A percentile compares a stretch with the other conserved stretches of the same genome.
Evolutionary conservation across 2,888 invertebrate genomes (phyloP).

Genomic region (Agrenia bidenticulata): DNA sequence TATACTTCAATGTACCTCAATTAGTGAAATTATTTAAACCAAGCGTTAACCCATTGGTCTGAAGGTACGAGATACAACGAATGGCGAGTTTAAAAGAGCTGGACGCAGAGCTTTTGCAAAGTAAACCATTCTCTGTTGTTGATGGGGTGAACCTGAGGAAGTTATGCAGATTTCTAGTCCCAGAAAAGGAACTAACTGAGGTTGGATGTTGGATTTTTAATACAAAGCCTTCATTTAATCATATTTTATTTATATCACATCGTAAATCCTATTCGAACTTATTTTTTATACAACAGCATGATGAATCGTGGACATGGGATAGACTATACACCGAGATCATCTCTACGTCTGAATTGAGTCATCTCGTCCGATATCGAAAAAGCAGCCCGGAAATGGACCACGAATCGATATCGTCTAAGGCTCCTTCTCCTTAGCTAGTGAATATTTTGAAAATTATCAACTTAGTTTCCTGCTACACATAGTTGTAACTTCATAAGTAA

Average conservation of each 20-base stretch:
- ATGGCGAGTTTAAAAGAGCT: conserved; percentile 51
- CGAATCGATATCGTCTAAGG: neutral
- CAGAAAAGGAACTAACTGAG: conserved; percentile 49
- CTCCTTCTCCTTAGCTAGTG: no score
- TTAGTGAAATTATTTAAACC: neutral
- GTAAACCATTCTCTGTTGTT: conserved; percentile 49
- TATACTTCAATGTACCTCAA: no score
- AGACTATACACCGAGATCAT: conserved; percentile 47
- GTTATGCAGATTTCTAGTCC: conserved; percentile 46
- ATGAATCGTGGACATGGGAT: conserved; percentile 50
- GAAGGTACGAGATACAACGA: conserved; percentile 47
- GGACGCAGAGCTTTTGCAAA: conserved; percentile 50
- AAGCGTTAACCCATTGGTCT: neutral
- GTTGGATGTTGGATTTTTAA: conserved; percentile 24
- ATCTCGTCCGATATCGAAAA: conserved; percentile 26
- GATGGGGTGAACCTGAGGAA: conserved; percentile 47
- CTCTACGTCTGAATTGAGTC: conserved; percentile 37
- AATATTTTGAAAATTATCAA: no score
- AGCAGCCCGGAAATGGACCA: conserved; percentile 14
- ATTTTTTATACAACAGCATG: conserved; percentile 28
- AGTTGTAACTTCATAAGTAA: no score
- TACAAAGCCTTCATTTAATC: neutral
- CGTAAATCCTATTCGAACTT: neutral
- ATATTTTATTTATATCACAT: no score
- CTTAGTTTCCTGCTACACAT: no score